A percentile compares a stretch with the other conserved stretches of the same genome.
Evolutionary conservation across 2,797 vertebrate species (phyloP).

Genomic region (Octomys mimax): DNA sequence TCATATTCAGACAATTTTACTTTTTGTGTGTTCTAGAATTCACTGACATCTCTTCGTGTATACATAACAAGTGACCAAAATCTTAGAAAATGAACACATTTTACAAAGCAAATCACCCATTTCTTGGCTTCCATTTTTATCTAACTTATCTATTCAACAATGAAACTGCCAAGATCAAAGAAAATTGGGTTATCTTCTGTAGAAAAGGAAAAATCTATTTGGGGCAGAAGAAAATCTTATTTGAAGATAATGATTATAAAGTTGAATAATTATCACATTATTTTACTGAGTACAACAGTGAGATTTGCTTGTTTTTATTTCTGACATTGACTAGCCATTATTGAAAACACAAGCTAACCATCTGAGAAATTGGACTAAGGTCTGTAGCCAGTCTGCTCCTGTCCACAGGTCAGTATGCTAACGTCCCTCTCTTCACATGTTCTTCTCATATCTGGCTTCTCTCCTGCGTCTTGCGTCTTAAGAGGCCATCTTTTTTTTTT

Average conservation of each 20-base stretch:
- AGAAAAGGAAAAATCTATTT: background rate
- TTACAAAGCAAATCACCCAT: background rate
- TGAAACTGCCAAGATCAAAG: background rate
- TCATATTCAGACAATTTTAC: conserved; percentile 45
- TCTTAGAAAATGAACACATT: background rate
- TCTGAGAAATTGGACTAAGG: background rate
- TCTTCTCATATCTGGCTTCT: background rate
- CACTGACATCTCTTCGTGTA: background rate
- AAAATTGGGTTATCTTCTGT: background rate
- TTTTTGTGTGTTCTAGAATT: conserved; percentile 15
- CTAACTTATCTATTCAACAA: background rate
- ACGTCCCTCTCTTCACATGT: background rate
- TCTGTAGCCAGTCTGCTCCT: background rate
- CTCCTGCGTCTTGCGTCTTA: background rate
- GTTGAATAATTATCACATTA: background rate
- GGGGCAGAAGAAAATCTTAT: background rate
- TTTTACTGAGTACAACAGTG: background rate
- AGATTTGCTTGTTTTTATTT: background rate
- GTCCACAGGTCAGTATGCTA: background rate
- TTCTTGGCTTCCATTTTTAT: background rate
- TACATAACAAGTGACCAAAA: background rate
- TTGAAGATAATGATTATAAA: background rate
- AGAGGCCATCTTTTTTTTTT: background rate
- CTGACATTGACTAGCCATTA: background rate
- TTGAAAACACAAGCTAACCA: background rate